These are phyloP conservation scores for Eulemur macaco DNA, from an alignment of 2,113 vertebrate species.

Conservation along the genomic window DNA sequence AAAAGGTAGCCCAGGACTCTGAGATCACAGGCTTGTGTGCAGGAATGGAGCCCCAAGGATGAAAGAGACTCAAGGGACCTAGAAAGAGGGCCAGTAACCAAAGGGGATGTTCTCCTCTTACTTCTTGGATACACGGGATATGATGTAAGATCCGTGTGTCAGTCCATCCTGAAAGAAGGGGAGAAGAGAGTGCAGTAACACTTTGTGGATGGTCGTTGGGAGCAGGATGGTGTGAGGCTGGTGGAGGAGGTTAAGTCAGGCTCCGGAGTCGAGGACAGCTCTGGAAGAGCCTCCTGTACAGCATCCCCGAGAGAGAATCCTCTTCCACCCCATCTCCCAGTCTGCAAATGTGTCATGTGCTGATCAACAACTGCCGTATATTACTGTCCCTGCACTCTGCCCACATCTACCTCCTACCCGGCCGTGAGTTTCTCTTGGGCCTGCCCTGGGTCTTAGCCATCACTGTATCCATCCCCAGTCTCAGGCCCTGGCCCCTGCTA, in stretches of 20 bases:
- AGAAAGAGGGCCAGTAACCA: no score
- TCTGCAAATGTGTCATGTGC: fast-evolving
- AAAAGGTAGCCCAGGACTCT: not conserved
- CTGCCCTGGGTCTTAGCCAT: not conserved
- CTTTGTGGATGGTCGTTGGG: not conserved
- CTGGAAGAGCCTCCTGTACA: not conserved
- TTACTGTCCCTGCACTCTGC: not conserved
- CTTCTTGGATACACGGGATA: not conserved
- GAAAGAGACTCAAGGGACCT: not conserved
- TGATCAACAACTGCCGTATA: not conserved
- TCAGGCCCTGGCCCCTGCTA: not conserved
- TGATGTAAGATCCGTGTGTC: not conserved
- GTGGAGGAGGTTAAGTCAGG: no score
- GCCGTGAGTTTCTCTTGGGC: not conserved
- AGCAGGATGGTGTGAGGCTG: not conserved
- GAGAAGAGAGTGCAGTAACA: not conserved
- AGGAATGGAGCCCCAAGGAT: not conserved
- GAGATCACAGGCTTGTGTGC: not conserved
- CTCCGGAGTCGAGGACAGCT: not conserved
- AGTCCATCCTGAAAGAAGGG: not conserved
- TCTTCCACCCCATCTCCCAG: not conserved
- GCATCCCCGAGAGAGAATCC: not conserved
- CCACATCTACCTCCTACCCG: not conserved
- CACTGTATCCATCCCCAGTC: no score
- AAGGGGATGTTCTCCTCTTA: not conserved